Base-by-base conservation (phyloP, 2,797 vertebrate species). In the Linurgus olivaceus region DNA sequence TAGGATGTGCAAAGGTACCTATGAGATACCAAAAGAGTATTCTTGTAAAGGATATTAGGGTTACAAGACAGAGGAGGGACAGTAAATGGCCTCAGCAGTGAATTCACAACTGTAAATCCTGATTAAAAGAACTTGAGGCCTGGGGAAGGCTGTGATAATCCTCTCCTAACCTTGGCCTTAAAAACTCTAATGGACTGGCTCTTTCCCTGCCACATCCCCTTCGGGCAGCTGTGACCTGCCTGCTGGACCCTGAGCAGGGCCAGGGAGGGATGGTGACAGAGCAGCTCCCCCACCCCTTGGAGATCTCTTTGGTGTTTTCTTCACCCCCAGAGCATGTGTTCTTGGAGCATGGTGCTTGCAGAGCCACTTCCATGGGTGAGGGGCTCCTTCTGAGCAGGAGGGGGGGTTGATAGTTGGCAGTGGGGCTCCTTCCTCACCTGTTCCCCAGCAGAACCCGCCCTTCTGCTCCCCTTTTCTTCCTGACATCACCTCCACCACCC, bases 321-420 rank as follows among this genome's bases (percentile, higher is more conserved):
- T 57, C 68, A 50, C 2, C 1, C 6, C 29, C 57, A 19, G 66
- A n/a, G 23, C 0, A 0, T 2, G 40, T 35, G 19, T 0, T 0
- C n/a, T n/a, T 18, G 28, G 50, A 57, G 59, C 16, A 20, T 0
- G 0, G 57, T 23, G 20, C n/a, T 42, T 25, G 5, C 80, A 67
- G 35, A 75, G 67, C 40, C 50, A 17, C 19, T 13, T 33, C 23
- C 0, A 1, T 0, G 1, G 25, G 31, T 35, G 51, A 20, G 55
- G 5, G 52, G 13, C 12, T 37, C 31, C 29, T 52, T 35, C 23
- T 44, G 75, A 42, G 51, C 23, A 59, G 79, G 19, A 51, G 25
- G 8, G 8, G 24, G 55, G 24, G 19, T 52, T 10, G 3, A 10
- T 5, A 2, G 0, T 1, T 6, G 6, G 28, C 73, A n/a, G 8